Evolutionary conservation across 2,888 invertebrate species (phyloP).

Genomic region (Sphinx pinastri): DNA sequence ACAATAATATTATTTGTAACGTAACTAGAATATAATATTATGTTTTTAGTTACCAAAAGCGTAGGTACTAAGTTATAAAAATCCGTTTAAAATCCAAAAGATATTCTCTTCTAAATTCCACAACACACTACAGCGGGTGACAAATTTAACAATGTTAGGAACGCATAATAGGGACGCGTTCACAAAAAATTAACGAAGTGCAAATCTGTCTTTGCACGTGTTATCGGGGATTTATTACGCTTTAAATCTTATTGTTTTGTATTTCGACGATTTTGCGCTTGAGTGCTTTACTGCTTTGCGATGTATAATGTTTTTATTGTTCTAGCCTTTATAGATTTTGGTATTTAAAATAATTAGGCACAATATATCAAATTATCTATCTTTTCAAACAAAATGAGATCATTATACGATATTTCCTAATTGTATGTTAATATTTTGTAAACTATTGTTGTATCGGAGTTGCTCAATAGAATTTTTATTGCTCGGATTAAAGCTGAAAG

Average conservation of each 20-base stretch:
- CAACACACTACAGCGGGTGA: slow-evolving; percentile 64
- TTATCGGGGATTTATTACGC: slow-evolving; percentile 67
- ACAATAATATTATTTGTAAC: too few relatives aligned
- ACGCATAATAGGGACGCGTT: slow-evolving; percentile 49
- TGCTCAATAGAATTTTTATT: too few relatives aligned
- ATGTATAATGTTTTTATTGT: background rate
- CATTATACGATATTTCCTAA: too few relatives aligned
- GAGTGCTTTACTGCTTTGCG: slow-evolving; percentile 1
- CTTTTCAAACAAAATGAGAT: too few relatives aligned
- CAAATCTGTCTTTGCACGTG: slow-evolving; percentile 74
- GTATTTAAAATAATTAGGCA: too few relatives aligned
- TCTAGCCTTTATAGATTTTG: background rate
- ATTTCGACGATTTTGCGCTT: slow-evolving; percentile 22
- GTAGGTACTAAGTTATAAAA: too few relatives aligned
- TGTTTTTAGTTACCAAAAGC: too few relatives aligned
- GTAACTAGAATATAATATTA: too few relatives aligned
- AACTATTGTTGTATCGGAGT: too few relatives aligned
- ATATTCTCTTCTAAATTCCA: slow-evolving; percentile 75
- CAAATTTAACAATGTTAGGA: slow-evolving; percentile 79
- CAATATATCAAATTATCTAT: too few relatives aligned
- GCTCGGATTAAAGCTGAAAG: too few relatives aligned
- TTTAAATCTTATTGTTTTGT: slow-evolving; percentile 56
- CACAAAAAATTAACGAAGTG: slow-evolving; percentile 71
- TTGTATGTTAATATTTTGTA: too few relatives aligned
- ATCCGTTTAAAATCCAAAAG: slow-evolving; percentile 52